These are phyloP conservation scores for Steatocranus sp. DNA, from an alignment of 2,797 vertebrate species.

Conservation along the genomic window DNA sequence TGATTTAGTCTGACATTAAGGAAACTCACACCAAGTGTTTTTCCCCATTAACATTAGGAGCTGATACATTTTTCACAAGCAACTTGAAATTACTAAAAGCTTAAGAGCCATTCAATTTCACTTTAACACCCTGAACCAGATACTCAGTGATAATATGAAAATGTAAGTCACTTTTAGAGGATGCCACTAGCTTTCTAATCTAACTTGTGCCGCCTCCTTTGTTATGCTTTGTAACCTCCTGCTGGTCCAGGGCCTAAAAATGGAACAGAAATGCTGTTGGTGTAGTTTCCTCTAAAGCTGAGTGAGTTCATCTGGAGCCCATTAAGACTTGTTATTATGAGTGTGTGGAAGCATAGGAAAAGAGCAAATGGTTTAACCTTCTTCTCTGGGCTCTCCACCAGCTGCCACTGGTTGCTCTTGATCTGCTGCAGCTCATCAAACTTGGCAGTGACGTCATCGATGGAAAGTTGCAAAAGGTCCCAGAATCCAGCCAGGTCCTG, in stretches of 20 bases:
- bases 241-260: constrained; percentile 26
- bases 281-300: constrained; percentile 10
- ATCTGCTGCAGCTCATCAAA: constrained; percentile 96
- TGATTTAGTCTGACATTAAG: neutral
- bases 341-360: neutral
- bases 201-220: neutral
- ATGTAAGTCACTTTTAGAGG: neutral
- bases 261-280: neutral
- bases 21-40: neutral
- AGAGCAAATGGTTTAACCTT: constrained; percentile 74
- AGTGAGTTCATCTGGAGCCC: constrained; percentile 11
- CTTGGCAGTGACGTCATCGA: constrained; percentile 99
- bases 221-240: constrained; percentile 30
- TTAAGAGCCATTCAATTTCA: neutral
- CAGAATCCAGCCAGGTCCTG: constrained; percentile 98
- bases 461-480: constrained; percentile 97
- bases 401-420: constrained; percentile 93
- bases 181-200: neutral
- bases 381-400: constrained; percentile 86
- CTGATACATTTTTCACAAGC: neutral
- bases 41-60: neutral
- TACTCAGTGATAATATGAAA: neutral
- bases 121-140: neutral
- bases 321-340: constrained; percentile 20
- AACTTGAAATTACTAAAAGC: neutral